Base-by-base conservation (phyloP, 2,113 vertebrate species). In the Progne subis region DNA sequence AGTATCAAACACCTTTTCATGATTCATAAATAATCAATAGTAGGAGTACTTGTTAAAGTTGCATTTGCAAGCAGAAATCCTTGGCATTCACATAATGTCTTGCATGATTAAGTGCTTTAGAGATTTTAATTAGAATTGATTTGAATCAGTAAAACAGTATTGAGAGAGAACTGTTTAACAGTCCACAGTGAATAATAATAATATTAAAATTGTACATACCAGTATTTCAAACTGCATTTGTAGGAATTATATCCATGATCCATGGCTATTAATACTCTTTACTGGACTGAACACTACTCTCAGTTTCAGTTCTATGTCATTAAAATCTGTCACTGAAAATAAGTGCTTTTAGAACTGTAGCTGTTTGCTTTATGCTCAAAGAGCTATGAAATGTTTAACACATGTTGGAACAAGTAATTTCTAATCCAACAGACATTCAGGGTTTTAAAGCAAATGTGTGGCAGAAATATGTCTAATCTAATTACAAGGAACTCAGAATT, bases 71-170 rank as follows among this genome's bases (percentile, higher is more conserved):
- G 64, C 39, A 80, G 64, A 92, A 92, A 61, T 90, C 60, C 49
- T 29, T 88, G 78, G 11, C 67, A 55, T 91, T 91, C 78, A n/a
- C 9, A 4, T 46, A 32, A 74, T 59, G 70, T 29, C 57, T 95
- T 88, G 29, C 39, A 69, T 80, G 75, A 91, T 85, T 69, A 88
- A 77, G 34, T 70, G 75, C 71, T 95, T 92, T 65, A 60, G n/a
- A 83, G 60, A 56, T 49, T 31, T 86, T 95, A 94, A 95, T 94
- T 86, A 83, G 47, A 78, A 88, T 75, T 83, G 37, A 86, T 88
- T 56, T 68, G 79, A 95, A 86, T 78, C 88, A 86, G 63, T 83
- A 67, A 80, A 81, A 74, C 57, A 81, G 20, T 81, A 88, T 60
- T 75, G 60, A 92, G 60, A 76, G 50, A 67, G 32, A 16, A 75